Evolutionary conservation across 2,113 vertebrate genomes (phyloP).

Genomic region (Chascanopsetta lugubris): DNA sequence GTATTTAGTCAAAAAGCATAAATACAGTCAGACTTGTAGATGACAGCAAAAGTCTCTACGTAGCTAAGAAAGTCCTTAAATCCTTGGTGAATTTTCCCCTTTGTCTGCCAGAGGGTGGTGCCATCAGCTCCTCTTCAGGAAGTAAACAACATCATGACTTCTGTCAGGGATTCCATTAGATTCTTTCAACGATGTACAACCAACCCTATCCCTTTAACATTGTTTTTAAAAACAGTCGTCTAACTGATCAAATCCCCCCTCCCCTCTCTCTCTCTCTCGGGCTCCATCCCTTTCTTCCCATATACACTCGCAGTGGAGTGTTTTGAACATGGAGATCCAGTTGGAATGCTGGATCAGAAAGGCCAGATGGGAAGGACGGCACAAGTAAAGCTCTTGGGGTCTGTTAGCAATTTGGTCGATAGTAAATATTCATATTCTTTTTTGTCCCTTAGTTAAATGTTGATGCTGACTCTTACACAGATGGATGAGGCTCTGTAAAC

Average conservation of each 20-base stretch:
- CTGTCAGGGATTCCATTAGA: too few species aligned
- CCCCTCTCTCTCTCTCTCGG: background rate
- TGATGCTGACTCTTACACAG: conserved; percentile 29
- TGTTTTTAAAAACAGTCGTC: background rate
- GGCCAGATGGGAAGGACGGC: conserved; percentile 35
- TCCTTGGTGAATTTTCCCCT: background rate
- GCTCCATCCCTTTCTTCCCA: background rate
- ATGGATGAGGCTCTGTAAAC: conserved; percentile 45
- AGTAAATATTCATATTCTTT: conserved; percentile 30
- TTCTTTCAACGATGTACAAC: too few species aligned
- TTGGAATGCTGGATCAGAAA: conserved; percentile 29
- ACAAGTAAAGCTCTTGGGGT: conserved; percentile 17
- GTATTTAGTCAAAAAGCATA: background rate
- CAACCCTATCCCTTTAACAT: background rate
- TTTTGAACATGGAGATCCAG: conserved; percentile 6
- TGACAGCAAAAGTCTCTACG: too few species aligned
- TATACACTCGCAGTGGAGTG: conserved; percentile 11
- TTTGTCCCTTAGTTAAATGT: conserved; percentile 14
- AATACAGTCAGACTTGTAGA: background rate
- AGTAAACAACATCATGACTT: background rate
- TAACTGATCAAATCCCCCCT: background rate
- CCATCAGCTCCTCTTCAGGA: background rate
- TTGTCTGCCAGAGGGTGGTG: background rate
- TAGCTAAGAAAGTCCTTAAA: background rate
- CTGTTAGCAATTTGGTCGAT: conserved; percentile 15